Conservation (phyloP, 1,140 invertebrate species). For the Eciton burchellii region DNA sequence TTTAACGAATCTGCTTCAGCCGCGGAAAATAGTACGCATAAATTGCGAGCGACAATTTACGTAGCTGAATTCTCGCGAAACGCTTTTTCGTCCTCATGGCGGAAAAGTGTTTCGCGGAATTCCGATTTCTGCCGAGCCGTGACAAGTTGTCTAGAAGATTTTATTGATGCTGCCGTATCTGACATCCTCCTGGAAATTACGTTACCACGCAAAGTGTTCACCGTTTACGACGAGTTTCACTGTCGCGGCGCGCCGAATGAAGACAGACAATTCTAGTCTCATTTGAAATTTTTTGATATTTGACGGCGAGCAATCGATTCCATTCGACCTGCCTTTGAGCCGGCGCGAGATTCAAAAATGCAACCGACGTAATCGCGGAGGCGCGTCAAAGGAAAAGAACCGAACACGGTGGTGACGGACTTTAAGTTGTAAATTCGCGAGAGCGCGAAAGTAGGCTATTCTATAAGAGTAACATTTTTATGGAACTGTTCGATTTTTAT, state of each 20-base stretch:
- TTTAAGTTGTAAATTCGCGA: constrained; percentile 18
- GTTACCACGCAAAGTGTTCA: not conserved
- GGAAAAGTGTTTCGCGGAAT: constrained; percentile 31
- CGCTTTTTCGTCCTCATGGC: constrained; percentile 1
- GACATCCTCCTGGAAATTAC: not conserved
- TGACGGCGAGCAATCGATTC: not conserved
- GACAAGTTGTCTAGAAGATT: constrained; percentile 6
- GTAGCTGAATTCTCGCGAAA: constrained; percentile 16
- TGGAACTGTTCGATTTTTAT: constrained; percentile 20
- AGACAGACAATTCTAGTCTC: not conserved
- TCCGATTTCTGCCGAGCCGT: constrained; percentile 3
- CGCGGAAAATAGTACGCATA: constrained; percentile 6
- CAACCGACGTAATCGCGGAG: not conserved
- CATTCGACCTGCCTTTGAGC: not conserved
- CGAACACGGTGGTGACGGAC: not conserved
- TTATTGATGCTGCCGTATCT: not conserved
- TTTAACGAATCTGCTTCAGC: not conserved
- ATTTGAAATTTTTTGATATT: not conserved
- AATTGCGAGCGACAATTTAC: constrained; percentile 49
- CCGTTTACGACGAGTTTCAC: not conserved
- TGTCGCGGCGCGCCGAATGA: not conserved
- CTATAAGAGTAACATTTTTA: constrained; percentile 25
- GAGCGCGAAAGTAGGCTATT: not conserved
- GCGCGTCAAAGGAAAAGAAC: not conserved
- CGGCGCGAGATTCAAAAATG: not conserved